Evolutionary conservation across 1,140 invertebrate genomes (phyloP), one percentile per base, ranked within the genome.

Genomic region (Eubasilissa regina): DNA sequence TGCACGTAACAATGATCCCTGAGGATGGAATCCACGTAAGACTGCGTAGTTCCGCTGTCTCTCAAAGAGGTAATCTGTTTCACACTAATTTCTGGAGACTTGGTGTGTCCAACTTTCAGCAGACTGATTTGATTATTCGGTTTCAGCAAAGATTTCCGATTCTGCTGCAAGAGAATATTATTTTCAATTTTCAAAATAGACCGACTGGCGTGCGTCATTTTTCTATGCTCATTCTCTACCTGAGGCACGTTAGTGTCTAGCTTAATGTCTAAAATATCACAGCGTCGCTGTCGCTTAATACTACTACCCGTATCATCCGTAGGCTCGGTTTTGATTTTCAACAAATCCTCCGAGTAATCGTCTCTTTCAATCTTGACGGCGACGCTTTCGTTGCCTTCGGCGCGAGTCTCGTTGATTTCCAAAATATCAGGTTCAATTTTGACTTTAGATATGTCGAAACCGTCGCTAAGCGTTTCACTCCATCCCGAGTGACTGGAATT

Each of bases 1-100:
- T 75, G n/a, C 13, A 62, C 73, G 19, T 75, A 75, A 44, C 73
- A 75, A 60, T 75, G 73, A 45, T 75, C 73, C 0, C 12, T 62
- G 15, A 15, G 73, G n/a, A 75, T 62, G 15, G 55, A 60, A 10
- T 75, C 44, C 10, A 66, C 43, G 35, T 56, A 9, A 44, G 15
- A n/a, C 35, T 45, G 62, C 6, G 35, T 47, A 11, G 17, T 9
- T 58, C 4, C 55, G 21, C 11, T 58, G 6, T 35, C 25, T 35
- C 25, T 35, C 25, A 6, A 6, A 6, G 25, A 35, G 6, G 1
- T 6, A 6, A 35, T 35, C 6, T 35, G 17, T 58, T 58, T 58
- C 4, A 4, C 19, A 17, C 0, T 8, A 58, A 15, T 15, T 58
- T 58, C 15, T 15, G 60, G 35, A 47, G 9, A 48, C 15, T 70